Evolutionary conservation across 2,113 vertebrate genomes (phyloP), one percentile per base, ranked within the genome.

Genomic region (Piprites chloris): DNA sequence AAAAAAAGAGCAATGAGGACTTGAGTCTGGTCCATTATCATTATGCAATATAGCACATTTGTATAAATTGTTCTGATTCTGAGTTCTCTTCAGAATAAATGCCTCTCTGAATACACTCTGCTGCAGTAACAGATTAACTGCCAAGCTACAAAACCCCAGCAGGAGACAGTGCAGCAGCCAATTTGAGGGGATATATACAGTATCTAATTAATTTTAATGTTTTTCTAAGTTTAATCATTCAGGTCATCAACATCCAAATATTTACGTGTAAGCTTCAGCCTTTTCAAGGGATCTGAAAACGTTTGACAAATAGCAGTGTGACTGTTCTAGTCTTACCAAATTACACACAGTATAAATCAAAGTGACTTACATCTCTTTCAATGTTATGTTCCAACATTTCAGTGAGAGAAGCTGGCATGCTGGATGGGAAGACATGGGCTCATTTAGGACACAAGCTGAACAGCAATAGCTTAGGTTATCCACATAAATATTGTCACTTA

Each of bases 1-100:
- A 89, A 86, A 93, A 96, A 93, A 18, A 83, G 90, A 94, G 92
- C 88, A 86, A 61, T 66, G 33, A 84, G 24, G 37, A 67, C 73
- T 88, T 79, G 83, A 96, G 11, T 92, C 86, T 92, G 83, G 73
- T 30, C 77, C 33, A 16, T 81, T 73, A 52, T 21, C 66, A 35
- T 37, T 68, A 50, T 53, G 46, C 33, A 78, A 68, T 1, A 0
- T 65, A 72, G 37, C 4, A 6, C 66, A 50, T 95, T 94, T 92
- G n/a, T 85, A 49, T 85, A 79, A 96, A 76, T 35, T 39, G 14
- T 39, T 90, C 69, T 85, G n/a, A 66, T 93, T 89, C 68, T 69
- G 73, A 92, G 42, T 41, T 69, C 61, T 85, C 37, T 92, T 84
- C 28, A 39, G 61, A 67, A 62, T 13, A 90, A 87, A 90, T 50